Conservation (phyloP, 2,113 vertebrate species). For the Regulus satrapa region DNA sequence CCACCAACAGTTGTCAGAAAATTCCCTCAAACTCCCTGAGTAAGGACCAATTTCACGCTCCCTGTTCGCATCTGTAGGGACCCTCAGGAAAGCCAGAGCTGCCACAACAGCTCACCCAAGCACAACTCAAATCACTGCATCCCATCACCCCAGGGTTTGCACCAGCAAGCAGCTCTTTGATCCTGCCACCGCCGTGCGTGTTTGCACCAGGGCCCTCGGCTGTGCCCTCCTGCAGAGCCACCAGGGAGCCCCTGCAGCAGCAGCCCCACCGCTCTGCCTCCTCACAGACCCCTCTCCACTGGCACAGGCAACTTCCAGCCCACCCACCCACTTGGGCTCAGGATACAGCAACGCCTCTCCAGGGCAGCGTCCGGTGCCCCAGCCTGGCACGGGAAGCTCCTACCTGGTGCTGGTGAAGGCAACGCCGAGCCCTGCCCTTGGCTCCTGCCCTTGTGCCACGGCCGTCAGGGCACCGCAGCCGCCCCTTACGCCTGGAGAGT, state of each 20-base stretch:
- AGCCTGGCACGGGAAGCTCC: neutral
- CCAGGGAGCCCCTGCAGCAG: fast-evolving
- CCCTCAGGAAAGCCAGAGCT: neutral
- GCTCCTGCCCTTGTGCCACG: neutral
- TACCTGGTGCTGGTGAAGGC: constrained; percentile 7
- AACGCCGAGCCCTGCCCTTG: neutral
- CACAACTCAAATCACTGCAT: fast-evolving
- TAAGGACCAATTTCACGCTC: neutral
- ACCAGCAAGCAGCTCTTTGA: neutral
- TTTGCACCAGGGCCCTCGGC: fast-evolving
- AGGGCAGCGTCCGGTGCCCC: neutral
- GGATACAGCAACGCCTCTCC: fast-evolving
- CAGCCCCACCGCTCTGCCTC: neutral
- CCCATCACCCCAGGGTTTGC: neutral
- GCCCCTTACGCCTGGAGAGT: neutral
- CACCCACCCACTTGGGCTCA: neutral
- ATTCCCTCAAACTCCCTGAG: neutral
- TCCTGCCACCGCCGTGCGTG: fast-evolving
- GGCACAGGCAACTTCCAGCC: neutral
- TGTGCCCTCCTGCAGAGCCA: neutral
- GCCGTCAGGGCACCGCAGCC: neutral
- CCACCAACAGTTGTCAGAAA: neutral
- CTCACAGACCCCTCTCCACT: fast-evolving
- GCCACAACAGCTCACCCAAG: neutral
- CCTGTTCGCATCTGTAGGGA: neutral